Percentiles rank a stretch among this genome's conserved stretches.
Conservation (phyloP, 2,113 vertebrate species). For the Apteryx mantelli region DNA sequence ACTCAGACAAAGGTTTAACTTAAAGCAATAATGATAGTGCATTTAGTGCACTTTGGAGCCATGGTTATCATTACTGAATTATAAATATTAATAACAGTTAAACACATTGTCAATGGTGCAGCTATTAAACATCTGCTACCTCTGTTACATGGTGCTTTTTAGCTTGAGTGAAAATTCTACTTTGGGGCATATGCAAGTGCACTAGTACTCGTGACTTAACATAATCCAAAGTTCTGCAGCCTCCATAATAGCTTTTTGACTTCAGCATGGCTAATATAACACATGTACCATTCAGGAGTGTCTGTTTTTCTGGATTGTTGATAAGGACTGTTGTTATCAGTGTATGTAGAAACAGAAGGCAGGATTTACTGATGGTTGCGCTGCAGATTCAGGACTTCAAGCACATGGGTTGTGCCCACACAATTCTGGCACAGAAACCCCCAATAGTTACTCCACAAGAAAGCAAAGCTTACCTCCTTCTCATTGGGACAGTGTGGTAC, state of each 20-base stretch:
- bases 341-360: not conserved
- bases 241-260: not conserved
- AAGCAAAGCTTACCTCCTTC: not conserved
- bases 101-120: conserved; percentile 64
- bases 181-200: not conserved
- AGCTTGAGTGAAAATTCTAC: not conserved
- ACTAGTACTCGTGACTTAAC: not conserved
- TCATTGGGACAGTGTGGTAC: rapidly evolving
- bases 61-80: conserved; percentile 60
- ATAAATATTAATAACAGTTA: conserved; percentile 77
- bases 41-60: conserved; percentile 66
- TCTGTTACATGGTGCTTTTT: conserved; percentile 29
- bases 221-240: not conserved
- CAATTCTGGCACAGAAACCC: not conserved
- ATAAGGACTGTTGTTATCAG: not conserved
- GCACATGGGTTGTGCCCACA: not conserved
- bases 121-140: conserved; percentile 70
- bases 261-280: not conserved
- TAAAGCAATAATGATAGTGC: conserved; percentile 55
- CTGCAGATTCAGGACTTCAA: not conserved
- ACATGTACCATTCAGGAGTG: not conserved
- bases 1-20: conserved; percentile 62
- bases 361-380: not conserved
- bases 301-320: not conserved
- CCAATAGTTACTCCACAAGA: not conserved